Evolutionary conservation across 2,797 vertebrate species (phyloP).

Genomic region (Lutra lutra): DNA sequence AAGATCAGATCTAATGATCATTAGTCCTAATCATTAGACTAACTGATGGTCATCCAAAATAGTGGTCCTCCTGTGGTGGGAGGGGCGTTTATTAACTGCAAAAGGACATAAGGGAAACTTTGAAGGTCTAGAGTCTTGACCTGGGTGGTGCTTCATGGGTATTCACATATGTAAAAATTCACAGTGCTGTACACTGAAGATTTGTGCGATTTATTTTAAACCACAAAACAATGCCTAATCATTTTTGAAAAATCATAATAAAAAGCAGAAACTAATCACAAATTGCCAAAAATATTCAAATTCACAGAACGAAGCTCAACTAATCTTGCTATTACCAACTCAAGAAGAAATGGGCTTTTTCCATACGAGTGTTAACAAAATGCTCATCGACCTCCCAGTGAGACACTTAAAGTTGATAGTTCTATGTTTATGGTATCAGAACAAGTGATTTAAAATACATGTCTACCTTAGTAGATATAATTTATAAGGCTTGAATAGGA

Average conservation of each 20-base stretch:
- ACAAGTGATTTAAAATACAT: constrained; percentile 23
- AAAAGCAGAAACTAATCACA: constrained; percentile 48
- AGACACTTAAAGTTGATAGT: not conserved
- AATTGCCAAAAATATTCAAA: constrained; percentile 51
- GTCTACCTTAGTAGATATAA: not conserved
- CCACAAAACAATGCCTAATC: not conserved
- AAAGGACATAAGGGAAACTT: not conserved
- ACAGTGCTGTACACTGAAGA: not conserved
- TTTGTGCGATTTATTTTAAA: not conserved
- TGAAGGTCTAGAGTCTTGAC: not conserved
- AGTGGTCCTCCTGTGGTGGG: not conserved
- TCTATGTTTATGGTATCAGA: not conserved
- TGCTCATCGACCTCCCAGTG: not conserved
- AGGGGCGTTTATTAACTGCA: not conserved
- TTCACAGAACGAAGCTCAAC: not conserved
- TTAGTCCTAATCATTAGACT: not conserved
- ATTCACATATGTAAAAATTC: not conserved
- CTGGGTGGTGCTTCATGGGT: not conserved
- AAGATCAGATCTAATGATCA: too few species aligned
- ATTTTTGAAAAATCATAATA: constrained; percentile 29
- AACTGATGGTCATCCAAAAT: not conserved
- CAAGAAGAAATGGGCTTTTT: constrained; percentile 17
- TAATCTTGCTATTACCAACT: constrained; percentile 34
- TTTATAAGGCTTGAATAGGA: constrained; percentile 41
- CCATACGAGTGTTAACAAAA: not conserved